A percentile compares a stretch with the other conserved stretches of the same genome.
phyloP scores from a whole-genome alignment of 2,888 invertebrate species.

The Cryptus armator region DNA sequence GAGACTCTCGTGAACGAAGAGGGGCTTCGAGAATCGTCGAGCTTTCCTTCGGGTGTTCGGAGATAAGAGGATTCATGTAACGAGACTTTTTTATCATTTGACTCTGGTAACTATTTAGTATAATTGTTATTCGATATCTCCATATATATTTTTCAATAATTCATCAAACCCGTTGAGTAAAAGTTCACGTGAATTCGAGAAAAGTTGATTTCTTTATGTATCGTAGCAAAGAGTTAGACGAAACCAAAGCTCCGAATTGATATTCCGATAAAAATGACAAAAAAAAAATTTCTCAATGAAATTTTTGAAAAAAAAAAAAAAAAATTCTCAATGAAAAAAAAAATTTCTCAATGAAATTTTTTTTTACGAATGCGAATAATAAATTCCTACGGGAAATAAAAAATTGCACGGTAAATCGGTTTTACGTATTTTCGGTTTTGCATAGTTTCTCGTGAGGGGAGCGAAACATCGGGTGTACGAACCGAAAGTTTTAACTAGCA shows the following conservation, averaged over 20 bases:
- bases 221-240: too few species aligned
- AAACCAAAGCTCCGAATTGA: too few species aligned
- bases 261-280: too few species aligned
- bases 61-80: constrained; percentile 1
- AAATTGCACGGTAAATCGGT: neutral
- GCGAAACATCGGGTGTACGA: constrained; percentile 2
- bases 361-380: neutral
- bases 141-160: neutral
- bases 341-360: too few species aligned
- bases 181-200: neutral
- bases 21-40: constrained; percentile 17
- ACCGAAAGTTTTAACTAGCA: constrained; percentile 9
- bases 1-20: neutral
- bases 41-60: neutral
- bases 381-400: neutral
- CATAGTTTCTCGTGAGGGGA: neutral
- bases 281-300: too few species aligned
- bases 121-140: neutral
- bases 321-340: too few species aligned
- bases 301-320: too few species aligned
- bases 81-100: neutral
- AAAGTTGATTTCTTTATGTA: too few species aligned
- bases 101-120: neutral
- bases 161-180: neutral
- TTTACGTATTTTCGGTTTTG: neutral